phyloP scores from a whole-genome alignment of 2,113 vertebrate genomes.

The Platanista minor region DNA sequence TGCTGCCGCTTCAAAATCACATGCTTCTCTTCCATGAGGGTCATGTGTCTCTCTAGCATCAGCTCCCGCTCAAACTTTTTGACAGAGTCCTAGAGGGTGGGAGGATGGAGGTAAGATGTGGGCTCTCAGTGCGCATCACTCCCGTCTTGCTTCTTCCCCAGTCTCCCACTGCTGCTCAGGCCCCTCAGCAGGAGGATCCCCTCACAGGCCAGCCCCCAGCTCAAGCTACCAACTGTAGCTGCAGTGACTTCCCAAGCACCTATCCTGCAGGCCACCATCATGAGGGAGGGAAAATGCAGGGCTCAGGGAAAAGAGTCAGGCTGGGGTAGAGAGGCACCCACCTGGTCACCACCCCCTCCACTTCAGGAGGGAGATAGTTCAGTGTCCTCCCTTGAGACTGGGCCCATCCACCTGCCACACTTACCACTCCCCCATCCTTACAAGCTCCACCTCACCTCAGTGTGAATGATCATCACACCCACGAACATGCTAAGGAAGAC shows the following conservation, averaged over 20 bases:
- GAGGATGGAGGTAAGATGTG: background rate
- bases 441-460: slow-evolving; percentile 30
- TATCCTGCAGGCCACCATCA: background rate
- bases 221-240: background rate
- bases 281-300: background rate
- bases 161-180: background rate
- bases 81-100: slow-evolving; percentile 48
- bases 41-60: background rate
- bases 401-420: background rate
- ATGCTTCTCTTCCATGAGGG: slow-evolving; percentile 66
- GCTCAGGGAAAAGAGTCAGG: background rate
- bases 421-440: fast-evolving
- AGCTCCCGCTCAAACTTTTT: slow-evolving; percentile 59
- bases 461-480: slow-evolving; percentile 73
- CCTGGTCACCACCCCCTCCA: background rate
- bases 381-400: background rate
- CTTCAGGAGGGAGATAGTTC: background rate
- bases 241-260: background rate
- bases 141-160: background rate
- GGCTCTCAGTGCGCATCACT: fast-evolving
- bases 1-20: slow-evolving; percentile 63
- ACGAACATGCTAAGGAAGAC: slow-evolving; percentile 73
- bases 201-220: background rate
- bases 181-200: background rate
- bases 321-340: too few relatives aligned